Evolutionary conservation across 2,888 invertebrate genomes (phyloP).

Genomic region (Hypsopygia costalis): DNA sequence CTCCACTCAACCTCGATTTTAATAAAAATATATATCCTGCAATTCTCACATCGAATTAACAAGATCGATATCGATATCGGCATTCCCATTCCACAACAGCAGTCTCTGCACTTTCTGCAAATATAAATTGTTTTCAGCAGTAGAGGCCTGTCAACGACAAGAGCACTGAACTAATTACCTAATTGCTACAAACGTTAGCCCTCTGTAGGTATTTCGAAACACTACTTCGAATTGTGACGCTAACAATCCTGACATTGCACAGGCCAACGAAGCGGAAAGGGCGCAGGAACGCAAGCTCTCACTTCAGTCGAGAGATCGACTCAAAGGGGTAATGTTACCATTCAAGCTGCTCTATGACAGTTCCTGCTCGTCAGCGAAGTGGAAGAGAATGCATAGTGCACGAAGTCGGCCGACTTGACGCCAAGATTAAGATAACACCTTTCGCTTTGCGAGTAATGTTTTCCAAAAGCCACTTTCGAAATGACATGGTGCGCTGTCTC

Average conservation of each 20-base stretch:
- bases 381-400: slow-evolving; percentile 3
- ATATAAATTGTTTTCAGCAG: no score
- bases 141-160: not conserved
- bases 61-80: no score
- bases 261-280: slow-evolving; percentile 17
- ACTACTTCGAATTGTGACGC: slow-evolving; percentile 19
- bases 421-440: slow-evolving; percentile 10
- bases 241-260: slow-evolving; percentile 19
- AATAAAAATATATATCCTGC: no score
- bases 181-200: not conserved
- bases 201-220: slow-evolving; percentile 3
- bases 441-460: slow-evolving; percentile 2
- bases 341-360: slow-evolving; percentile 4
- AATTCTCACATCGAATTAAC: no score
- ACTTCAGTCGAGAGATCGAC: slow-evolving; percentile 24
- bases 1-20: no score
- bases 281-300: slow-evolving; percentile 5
- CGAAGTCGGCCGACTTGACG: slow-evolving; percentile 4
- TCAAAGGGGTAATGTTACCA: slow-evolving; percentile 41
- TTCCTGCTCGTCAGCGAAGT: slow-evolving; percentile 8
- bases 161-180: slow-evolving; percentile 16
- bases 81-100: no score
- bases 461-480: slow-evolving; percentile 7
- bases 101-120: no score
- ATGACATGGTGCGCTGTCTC: slow-evolving; percentile 3